Evolutionary conservation across 30 jellyfish, hydroid and myxozoan species (phyloP), one percentile per base, ranked within the genome.

Genomic region (Haliclystus octoradiatus): DNA sequence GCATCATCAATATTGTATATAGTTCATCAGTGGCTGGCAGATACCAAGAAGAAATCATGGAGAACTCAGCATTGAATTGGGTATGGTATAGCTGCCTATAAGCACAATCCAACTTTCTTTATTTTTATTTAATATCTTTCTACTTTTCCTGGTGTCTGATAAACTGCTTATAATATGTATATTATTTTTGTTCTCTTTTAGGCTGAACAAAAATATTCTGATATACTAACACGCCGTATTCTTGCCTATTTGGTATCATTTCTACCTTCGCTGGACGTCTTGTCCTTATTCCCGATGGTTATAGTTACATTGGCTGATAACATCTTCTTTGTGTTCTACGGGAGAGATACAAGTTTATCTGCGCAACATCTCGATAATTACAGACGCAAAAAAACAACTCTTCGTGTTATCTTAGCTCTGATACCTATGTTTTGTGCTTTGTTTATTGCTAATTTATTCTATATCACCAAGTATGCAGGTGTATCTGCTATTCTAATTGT

Each of bases 391-490:
- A n/a, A 23, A 27, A 35, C 31, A 2, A 9, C 24, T 3, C 26
- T 66, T 14, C 76, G 76, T 12, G 12, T 66, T 22, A 28, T 66
- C 4, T 3, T 66, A 9, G 76, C 67, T 15, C 67, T 32, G 26
- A 24, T 32, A 34, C 67, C 76, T 5, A 35, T 66, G 5, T 14
- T 33, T 14, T 33, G 76, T 23, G 66, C 76, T 27, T 13, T 66
- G 66, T 33, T 26, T 23, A 47, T 66, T 12, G 66, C 76, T 5
- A 66, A 66, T 24, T 35, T 66, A 14, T 66, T 66, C 67, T 66
- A 66, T 68, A 28, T 66, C 31, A 26, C 61, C 71, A 32, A 66
- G 67, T 66, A 66, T 32, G 76, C 68, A 13, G 76, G 76, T 9
- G 24, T 66, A 7, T 68, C 68, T 66, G 76, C 69, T 3, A 28